Base-by-base conservation (phyloP, 2,888 invertebrate genomes). In the Aphelenchoides bicaudatus region DNA sequence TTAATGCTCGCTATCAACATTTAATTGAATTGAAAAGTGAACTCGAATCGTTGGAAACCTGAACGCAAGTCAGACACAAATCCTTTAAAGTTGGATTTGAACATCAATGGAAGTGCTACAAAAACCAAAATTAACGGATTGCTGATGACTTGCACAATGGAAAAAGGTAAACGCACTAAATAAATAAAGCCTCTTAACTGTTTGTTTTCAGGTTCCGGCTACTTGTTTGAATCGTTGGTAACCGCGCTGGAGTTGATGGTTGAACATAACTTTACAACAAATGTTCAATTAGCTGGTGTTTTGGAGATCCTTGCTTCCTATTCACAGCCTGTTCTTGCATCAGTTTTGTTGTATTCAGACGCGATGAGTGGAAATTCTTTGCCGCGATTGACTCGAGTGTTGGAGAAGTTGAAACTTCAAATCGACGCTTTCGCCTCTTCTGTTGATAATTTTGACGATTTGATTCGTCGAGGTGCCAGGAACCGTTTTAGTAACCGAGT, bases 241-340 rank as follows among this genome's bases (percentile, higher is more conserved):
- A 54, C 43, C 31, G 50, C 52, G 19, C 30, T 63, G 43, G 61
- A 61, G 2, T 23, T 43, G 25, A 37, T 63, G 34, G 49, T 62
- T 10, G 62, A 63, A n/a, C 31, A 62, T 19, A 66, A 47, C 29
- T 66, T 66, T 23, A 34, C 58, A 10, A 63, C 63, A 13, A 63
- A 63, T 29, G 25, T 71, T 3, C 69, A 72, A 50, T 47, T 75
- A n/a, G 59, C 67, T 28, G 88, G 89, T 3, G 84, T 92, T 28
- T 85, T 96, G 47, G 87, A 90, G 30, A 86, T 89, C 67, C 83
- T 96, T 66, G 88, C 91, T 3, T 86, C 88, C 59, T 88, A 90
- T 80, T 90, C 93, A 0, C 88, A 92, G 70, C 90, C 92, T 4
- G 82, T 94, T 55, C 83, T 94, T 52, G 86, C 89, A 65, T 88